Evolutionary conservation across 2,888 invertebrate genomes (phyloP), one percentile per base, ranked within the genome.

Genomic region (Horisme vitalbata): DNA sequence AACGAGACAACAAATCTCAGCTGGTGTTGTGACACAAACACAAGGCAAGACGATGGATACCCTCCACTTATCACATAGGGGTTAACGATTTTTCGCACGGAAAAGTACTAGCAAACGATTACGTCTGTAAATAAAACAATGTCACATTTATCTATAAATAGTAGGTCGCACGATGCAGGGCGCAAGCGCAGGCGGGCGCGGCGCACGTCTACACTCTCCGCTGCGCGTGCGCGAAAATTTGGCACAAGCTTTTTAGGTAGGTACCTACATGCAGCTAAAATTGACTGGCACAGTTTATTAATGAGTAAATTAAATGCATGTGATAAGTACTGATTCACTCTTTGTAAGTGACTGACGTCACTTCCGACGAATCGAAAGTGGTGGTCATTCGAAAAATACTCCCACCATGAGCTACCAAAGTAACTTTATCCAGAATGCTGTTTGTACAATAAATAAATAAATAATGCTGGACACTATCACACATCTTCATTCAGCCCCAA

Each of bases 11-110:
- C 24, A 39, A 39, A 45, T 38, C 30, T 39, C 27, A 34, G 35
- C 26, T 44, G 38, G 33, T 21, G 27, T 14, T n/a, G n/a, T n/a
- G n/a, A n/a, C n/a, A n/a, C n/a, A n/a, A 24, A 28, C 37, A 35
- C 35, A 51, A 61, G 13, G 23, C 32, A 33, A 52, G 54, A 24
- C 51, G 56, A 21, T 12, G 23, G 28, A n/a, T 44, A 61, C 73
- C 72, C 71, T 65, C 59, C 57, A 47, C 66, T 71, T 84, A 83
- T 85, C 83, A 46, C 59, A 32, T 47, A 60, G 75, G 63, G 81
- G 86, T 83, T 84, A 81, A 83, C 65, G 77, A 71, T 83, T 79
- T 83, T 80, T 67, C n/a, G 77, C 77, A 75, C 84, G 88, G 88
- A 88, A 88, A 88, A 82, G 68, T 86, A 86, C 88, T 61, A 61